phyloP scores from a whole-genome alignment of 2,113 vertebrate genomes.

The Caretta caretta region DNA sequence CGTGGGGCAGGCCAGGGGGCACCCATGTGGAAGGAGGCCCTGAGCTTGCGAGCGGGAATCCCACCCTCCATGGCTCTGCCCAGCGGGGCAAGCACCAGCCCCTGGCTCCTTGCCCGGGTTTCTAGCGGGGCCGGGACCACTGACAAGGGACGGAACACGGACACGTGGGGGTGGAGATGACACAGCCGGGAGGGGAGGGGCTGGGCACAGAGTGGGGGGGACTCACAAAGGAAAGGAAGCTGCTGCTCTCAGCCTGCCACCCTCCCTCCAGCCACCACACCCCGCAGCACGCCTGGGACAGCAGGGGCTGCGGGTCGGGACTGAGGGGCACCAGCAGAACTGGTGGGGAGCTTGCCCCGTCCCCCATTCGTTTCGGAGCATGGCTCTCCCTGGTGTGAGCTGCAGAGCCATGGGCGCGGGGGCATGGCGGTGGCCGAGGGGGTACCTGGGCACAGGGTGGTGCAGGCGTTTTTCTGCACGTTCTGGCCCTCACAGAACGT shows the following conservation, averaged over 20 bases:
- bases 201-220: neutral
- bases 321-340: neutral
- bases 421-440: constrained; percentile 15
- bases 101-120: neutral
- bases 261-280: neutral
- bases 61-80: neutral
- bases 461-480: constrained; percentile 98
- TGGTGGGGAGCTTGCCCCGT: neutral
- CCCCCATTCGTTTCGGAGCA: neutral
- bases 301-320: neutral
- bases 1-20: neutral
- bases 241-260: neutral
- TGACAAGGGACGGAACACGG: constrained; percentile 16
- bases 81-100: neutral
- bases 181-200: neutral
- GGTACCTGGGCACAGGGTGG: constrained; percentile 97
- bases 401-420: neutral
- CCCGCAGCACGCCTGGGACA: neutral
- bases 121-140: neutral
- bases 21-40: neutral
- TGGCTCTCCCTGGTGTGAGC: neutral
- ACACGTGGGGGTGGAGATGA: constrained; percentile 17
- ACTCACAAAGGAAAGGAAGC: neutral
- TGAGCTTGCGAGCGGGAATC: neutral
- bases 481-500: constrained; percentile 98